Evolutionary conservation across 1,140 invertebrate genomes (phyloP), one percentile per base, ranked within the genome.

Genomic region (Drosophila triauraria): DNA sequence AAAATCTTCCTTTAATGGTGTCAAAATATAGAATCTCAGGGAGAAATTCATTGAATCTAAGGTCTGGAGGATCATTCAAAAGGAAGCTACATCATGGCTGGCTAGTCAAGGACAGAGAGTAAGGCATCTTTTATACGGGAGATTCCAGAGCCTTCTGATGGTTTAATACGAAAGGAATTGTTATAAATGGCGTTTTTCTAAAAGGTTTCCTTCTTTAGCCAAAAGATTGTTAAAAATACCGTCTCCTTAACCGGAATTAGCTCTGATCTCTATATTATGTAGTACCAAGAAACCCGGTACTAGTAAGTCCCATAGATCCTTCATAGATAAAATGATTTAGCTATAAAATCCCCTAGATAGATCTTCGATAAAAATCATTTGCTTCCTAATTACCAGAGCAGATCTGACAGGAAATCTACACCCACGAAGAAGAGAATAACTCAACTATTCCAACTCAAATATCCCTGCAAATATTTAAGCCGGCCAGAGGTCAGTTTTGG

Each of bases 1-100:
- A 62, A 86, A 76, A 86, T 86, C 75, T 61, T 67, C 43, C 51
- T 86, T 86, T 87, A 86, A 86, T 86, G 60, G 63, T 87, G 83
- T 86, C 83, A 86, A 71, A 86, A 86, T 82, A 86, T 80, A 25
- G 8, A 44, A 71, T 51, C 13, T n/a, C 65, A 13, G 69, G 44
- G 38, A 23, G 13, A n/a, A 50, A 59, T 59, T 17, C 38, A 59
- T 43, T 35, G 65, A 13, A 23, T 23, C 38, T 69, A 51, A 51
- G 25, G 46, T 4, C 10, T 63, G 6, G 12, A 6, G 23, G 12
- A 32, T 32, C 50, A 4, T 13, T 69, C n/a, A 20, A 69, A 23
- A 2, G 40, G 20, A 35, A 42, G 20, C 44, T 42, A 43, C 12
- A 60, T 72, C 40, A 72, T 38, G 70, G 30, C 51, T 72, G 38